Evolutionary conservation across 2,113 vertebrate species (phyloP), one percentile per base, ranked within the genome.

Genomic region (Gasterosteus nipponicus): DNA sequence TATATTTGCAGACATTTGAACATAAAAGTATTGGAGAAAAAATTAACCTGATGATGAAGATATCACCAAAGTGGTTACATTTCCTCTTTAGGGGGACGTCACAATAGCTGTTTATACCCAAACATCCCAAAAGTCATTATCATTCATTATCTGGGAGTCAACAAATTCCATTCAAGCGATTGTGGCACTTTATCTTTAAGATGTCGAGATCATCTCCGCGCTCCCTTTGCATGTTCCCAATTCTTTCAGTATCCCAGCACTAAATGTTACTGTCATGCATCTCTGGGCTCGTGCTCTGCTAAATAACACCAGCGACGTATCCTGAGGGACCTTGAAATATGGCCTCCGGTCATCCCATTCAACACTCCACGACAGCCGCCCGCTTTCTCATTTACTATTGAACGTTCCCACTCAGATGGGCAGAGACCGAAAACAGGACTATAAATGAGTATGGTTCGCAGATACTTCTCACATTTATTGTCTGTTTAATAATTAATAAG

Each of bases 401-500:
- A 11, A 56, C 31, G 38, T 60, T 59, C 69, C 80, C 29, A 46
- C 54, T 44, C 22, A 57, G 6, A 66, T 41, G 11, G 1, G 14
- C 31, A 33, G 18, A 3, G 57, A 49, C 41, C 5, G 4, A 14
- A 33, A 47, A 31, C 65, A 51, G 51, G 15, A 38, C 26, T 59
- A 31, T 3, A 44, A 56, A 58, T 53, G 33, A 12, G 54, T 39
- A 47, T 63, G 68, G 56, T 73, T 82, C 73, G 31, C 35, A 44
- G 64, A 35, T 56, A 38, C 65, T 54, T 44, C 62, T 14, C 64
- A 54, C 41, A 73, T 86, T 81, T 82, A 88, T 73, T 61, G 61
- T 56, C 10, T 78, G 59, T 84, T 92, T 68, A 89, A 92, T 89
- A 87, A 90, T 89, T 77, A 26, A 66, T 22, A 89, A 73, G 41